Percentiles rank a stretch among this genome's conserved stretches.
Conservation (phyloP, 2,888 invertebrate genomes). For the Ommatoiulus sabulosus region DNA sequence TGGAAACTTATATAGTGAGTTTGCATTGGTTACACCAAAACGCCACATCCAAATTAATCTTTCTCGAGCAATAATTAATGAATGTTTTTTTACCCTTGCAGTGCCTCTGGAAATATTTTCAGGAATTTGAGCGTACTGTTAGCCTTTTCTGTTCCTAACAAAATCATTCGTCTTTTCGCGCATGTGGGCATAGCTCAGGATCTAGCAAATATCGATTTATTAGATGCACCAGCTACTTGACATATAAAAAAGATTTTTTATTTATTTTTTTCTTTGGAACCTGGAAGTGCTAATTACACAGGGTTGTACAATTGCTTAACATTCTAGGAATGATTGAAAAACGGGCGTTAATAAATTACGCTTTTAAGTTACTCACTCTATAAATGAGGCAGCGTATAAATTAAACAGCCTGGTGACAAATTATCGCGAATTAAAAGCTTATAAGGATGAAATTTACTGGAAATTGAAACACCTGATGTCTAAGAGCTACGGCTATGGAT, state of each 20-base stretch:
- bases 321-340: constrained; percentile 31
- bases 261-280: not conserved
- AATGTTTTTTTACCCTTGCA: not conserved
- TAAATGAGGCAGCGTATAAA: not conserved
- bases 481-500: not conserved
- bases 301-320: constrained; percentile 12
- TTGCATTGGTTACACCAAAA: not conserved
- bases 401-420: constrained; percentile 36
- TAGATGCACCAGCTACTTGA: constrained; percentile 3
- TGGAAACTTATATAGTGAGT: not conserved
- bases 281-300: constrained; percentile 12
- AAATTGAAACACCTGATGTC: constrained; percentile 43
- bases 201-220: constrained; percentile 24
- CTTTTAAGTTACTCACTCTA: constrained; percentile 31
- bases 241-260: not conserved
- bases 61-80: not conserved
- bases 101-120: not conserved
- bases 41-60: not conserved
- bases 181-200: not conserved
- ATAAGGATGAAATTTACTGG: constrained; percentile 35
- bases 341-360: constrained; percentile 7
- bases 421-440: constrained; percentile 39
- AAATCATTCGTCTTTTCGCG: not conserved
- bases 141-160: not conserved
- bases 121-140: not conserved